These are phyloP conservation scores for Drosophila mojavensis DNA, from an alignment of 1,140 invertebrate genomes.

Conservation along the genomic window DNA sequence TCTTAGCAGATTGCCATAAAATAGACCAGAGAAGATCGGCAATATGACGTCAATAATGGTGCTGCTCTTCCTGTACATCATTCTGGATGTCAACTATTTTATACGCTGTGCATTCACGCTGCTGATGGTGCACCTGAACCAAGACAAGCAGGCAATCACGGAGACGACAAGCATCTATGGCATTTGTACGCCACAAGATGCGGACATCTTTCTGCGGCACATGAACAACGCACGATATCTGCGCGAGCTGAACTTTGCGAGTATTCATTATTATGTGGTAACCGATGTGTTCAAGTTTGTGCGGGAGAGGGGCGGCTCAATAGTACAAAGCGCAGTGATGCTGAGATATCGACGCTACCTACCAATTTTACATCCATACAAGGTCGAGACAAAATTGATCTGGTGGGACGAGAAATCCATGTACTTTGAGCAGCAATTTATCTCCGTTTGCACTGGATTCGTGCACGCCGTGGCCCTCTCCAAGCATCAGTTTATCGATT, in stretches of 20 bases:
- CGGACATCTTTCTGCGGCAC: constrained; percentile 91
- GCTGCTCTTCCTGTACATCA: constrained; percentile 87
- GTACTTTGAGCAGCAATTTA: constrained; percentile 92
- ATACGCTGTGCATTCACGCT: constrained; percentile 88
- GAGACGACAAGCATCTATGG: constrained; percentile 90
- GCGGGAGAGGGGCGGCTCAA: constrained; percentile 86
- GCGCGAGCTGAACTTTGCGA: constrained; percentile 92
- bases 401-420: constrained; percentile 93
- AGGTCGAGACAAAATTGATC: constrained; percentile 89
- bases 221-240: constrained; percentile 95
- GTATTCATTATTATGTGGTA: constrained; percentile 90
- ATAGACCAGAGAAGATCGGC: neutral
- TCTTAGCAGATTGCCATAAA: neutral
- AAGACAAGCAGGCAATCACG: constrained; percentile 88
- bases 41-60: constrained; percentile 75
- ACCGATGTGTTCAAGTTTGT: constrained; percentile 88
- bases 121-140: constrained; percentile 86
- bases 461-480: constrained; percentile 90
- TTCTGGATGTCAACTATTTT: constrained; percentile 92
- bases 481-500: constrained; percentile 89
- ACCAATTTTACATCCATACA: constrained; percentile 90
- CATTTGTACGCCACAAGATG: constrained; percentile 91
- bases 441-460: constrained; percentile 90
- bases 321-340: constrained; percentile 89
- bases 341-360: constrained; percentile 91